Evolutionary conservation across 2,888 invertebrate genomes (phyloP).

Genomic region (Drosophila seclusa): DNA sequence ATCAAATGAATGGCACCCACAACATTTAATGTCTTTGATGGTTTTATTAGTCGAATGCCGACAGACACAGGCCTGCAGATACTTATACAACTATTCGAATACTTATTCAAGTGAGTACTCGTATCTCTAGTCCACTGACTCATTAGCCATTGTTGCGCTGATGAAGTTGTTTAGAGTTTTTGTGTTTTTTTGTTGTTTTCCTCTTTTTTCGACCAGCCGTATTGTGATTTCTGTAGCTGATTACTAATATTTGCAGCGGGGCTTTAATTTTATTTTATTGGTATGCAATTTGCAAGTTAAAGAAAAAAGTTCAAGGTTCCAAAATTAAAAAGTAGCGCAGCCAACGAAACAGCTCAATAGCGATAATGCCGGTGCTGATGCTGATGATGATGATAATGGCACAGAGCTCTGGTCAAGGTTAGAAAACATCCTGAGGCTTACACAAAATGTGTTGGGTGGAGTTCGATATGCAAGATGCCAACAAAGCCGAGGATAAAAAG

Average conservation of each 20-base stretch:
- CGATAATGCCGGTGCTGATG: slow-evolving; percentile 26
- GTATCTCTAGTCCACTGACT: slow-evolving; percentile 58
- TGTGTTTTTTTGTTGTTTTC: slow-evolving; percentile 21
- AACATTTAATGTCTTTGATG: slow-evolving; percentile 79
- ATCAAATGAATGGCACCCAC: slow-evolving; percentile 80
- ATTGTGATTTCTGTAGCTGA: slow-evolving; percentile 66
- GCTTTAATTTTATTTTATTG: slow-evolving; percentile 54
- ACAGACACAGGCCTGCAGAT: slow-evolving; percentile 60
- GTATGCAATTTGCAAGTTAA: slow-evolving; percentile 64
- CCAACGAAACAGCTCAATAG: slow-evolving; percentile 43
- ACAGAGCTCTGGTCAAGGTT: slow-evolving; percentile 49
- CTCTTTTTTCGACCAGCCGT: slow-evolving; percentile 49
- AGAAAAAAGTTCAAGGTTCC: slow-evolving; percentile 72
- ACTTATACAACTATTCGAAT: slow-evolving; percentile 31
- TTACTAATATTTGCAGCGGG: slow-evolving; percentile 68
- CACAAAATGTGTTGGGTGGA: slow-evolving; percentile 38
- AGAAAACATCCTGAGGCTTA: slow-evolving; percentile 50
- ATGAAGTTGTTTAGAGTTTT: slow-evolving; percentile 68
- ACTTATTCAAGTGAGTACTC: slow-evolving; percentile 29
- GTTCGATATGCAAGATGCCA: slow-evolving; percentile 9
- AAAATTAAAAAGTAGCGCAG: slow-evolving; percentile 76
- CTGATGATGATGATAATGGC: slow-evolving; percentile 51
- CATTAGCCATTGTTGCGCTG: slow-evolving; percentile 74
- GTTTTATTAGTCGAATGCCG: slow-evolving; percentile 76
- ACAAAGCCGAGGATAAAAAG: not conserved